Percentiles rank a stretch among this genome's conserved stretches.
Evolutionary conservation across 2,113 vertebrate genomes (phyloP).

Genomic region (Seriola rivoliana): DNA sequence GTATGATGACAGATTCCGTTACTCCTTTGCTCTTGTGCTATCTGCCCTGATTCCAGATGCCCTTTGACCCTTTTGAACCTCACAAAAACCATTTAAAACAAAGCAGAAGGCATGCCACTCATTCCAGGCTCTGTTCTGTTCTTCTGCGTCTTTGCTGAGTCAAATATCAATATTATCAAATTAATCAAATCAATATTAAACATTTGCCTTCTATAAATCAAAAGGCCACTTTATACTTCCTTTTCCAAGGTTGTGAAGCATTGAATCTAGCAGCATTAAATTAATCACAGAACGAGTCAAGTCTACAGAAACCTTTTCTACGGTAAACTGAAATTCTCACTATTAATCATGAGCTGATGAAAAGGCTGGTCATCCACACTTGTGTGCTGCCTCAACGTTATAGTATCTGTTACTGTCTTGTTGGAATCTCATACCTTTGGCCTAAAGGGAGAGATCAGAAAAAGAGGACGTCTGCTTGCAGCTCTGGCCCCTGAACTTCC

Average conservation of each 20-base stretch:
- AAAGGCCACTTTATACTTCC: background rate
- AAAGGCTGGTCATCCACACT: conserved; percentile 7
- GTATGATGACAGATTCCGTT: conserved; percentile 25
- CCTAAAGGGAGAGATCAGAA: conserved; percentile 26
- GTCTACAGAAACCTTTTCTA: background rate
- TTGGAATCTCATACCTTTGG: conserved; percentile 52
- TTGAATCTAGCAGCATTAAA: background rate
- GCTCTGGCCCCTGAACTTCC: conserved; percentile 24
- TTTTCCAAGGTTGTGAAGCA: background rate
- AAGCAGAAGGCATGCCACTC: conserved; percentile 19
- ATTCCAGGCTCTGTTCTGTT: conserved; percentile 26
- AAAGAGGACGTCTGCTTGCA: conserved; percentile 1
- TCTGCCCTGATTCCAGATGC: conserved; percentile 44
- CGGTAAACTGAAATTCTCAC: conserved; percentile 1
- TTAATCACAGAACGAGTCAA: background rate
- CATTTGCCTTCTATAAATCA: background rate
- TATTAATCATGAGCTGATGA: conserved; percentile 17
- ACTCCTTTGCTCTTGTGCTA: conserved; percentile 13
- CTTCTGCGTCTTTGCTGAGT: background rate
- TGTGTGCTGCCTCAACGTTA: conserved; percentile 8
- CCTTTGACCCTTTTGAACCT: conserved; percentile 49
- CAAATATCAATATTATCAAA: background rate
- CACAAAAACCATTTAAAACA: conserved; percentile 3
- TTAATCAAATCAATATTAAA: background rate
- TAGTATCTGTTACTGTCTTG: conserved; percentile 53